A percentile compares a stretch with the other conserved stretches of the same genome.
Evolutionary conservation across 2,888 invertebrate genomes (phyloP).

Genomic region (Neoascia interrupta): DNA sequence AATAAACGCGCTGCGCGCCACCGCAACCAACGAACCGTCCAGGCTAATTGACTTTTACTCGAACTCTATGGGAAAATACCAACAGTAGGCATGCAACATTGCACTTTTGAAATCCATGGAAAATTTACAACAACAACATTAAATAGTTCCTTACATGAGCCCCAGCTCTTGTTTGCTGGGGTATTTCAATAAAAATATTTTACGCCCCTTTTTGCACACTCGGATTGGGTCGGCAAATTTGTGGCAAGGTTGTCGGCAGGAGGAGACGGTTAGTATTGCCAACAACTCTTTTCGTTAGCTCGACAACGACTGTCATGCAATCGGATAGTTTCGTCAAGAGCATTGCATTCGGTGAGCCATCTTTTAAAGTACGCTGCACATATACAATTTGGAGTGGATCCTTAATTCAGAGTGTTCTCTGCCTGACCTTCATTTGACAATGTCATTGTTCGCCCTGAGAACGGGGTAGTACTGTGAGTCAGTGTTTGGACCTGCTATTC

Average conservation of each 20-base stretch:
- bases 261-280: conserved; percentile 34
- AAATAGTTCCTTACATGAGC: conserved; percentile 29
- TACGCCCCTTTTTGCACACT: conserved; percentile 52
- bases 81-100: conserved; percentile 62
- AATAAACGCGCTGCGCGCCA: too few relatives aligned
- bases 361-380: conserved; percentile 8
- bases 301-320: conserved; percentile 20
- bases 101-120: conserved; percentile 58
- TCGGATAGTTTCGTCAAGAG: conserved; percentile 34
- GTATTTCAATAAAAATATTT: conserved; percentile 56
- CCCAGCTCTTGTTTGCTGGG: conserved; percentile 20
- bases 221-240: conserved; percentile 42
- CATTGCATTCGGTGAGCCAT: conserved; percentile 26
- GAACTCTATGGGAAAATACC: conserved; percentile 51
- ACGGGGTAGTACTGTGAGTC: conserved; percentile 16
- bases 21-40: conserved; percentile 32
- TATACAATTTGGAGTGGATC: not conserved
- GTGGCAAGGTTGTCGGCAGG: conserved; percentile 57
- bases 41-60: conserved; percentile 67
- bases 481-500: conserved; percentile 25
- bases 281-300: not conserved
- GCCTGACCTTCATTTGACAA: conserved; percentile 35
- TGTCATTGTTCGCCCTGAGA: conserved; percentile 32
- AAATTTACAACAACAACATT: too few relatives aligned
- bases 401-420: conserved; percentile 26